phyloP scores from a whole-genome alignment of 2,113 vertebrate genomes.

The Stigmatopora argus region DNA sequence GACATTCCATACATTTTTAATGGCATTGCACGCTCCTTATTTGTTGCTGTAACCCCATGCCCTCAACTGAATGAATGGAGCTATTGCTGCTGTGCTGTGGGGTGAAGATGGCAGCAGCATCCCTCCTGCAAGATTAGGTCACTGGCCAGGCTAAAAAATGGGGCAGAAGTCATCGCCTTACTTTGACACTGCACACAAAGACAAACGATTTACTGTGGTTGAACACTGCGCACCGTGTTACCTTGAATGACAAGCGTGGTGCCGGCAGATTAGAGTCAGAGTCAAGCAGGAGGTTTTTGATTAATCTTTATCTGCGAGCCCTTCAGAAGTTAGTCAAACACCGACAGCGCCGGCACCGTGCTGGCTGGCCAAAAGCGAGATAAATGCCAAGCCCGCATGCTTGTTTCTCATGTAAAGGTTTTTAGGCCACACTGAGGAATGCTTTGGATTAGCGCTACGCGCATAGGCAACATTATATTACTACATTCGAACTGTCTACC shows the following conservation, averaged over 20 bases:
- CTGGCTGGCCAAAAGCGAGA: constrained; percentile 52
- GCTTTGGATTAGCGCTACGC: constrained; percentile 47
- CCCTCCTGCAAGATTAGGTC: constrained; percentile 57
- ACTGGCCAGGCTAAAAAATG: constrained; percentile 48
- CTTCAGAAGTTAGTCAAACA: constrained; percentile 50
- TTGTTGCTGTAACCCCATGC: constrained; percentile 86
- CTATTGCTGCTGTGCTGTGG: constrained; percentile 64
- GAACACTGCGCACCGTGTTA: constrained; percentile 22
- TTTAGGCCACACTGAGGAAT: constrained; percentile 42
- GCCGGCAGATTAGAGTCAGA: constrained; percentile 22
- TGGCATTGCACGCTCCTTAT: constrained; percentile 76
- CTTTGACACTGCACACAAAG: neutral
- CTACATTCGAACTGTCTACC: neutral
- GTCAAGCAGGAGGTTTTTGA: constrained; percentile 29
- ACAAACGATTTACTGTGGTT: constrained; percentile 7
- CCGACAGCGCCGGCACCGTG: constrained; percentile 40
- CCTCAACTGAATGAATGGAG: constrained; percentile 73
- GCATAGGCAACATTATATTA: neutral
- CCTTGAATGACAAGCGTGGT: constrained; percentile 34
- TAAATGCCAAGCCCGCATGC: constrained; percentile 48
- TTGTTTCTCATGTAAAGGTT: constrained; percentile 54
- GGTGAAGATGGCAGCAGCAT: constrained; percentile 50
- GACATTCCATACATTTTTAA: constrained; percentile 86
- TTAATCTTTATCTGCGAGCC: constrained; percentile 45
- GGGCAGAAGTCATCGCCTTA: constrained; percentile 39